Base-by-base conservation (phyloP, 2,888 invertebrate species). In the Lasioglossum marginatum region DNA sequence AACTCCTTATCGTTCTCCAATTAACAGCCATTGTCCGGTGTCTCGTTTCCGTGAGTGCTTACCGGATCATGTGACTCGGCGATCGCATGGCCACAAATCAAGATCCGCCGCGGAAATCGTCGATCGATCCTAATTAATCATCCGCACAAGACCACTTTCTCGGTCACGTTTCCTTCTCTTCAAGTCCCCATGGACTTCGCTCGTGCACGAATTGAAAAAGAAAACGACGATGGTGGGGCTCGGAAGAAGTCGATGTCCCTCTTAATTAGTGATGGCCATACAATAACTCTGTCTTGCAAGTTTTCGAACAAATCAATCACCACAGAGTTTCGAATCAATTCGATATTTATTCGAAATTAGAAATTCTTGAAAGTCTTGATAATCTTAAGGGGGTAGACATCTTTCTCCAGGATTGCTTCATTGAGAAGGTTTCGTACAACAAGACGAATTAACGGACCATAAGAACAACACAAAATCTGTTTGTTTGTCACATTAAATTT, bases 221-320 rank as follows among this genome's bases (percentile, higher is more conserved):
- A 8, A 23, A 23, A 23, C 48, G 23, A 48, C 19, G 48, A 74
- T 45, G 34, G 60, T 31, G 37, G 90, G 91, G 91, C 75, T 77
- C 52, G 14, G 23, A 82, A 89, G 91, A 92, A 92, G 91, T 91
- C 89, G 84, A 87, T 77, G 45, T 12, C n/a, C n/a, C n/a, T n/a
- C n/a, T n/a, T n/a, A n/a, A n/a, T n/a, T 37, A 37, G 37, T 6
- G 37, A 37, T 37, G 37, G 37, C 5, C 37, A 37, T 37, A 5
- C 37, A 37, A 37, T 37, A 37, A 37, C 37, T 37, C 37, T 37
- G 37, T 37, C 37, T 37, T 37, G 37, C 37, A 37, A 37, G 37
- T 37, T 37, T 37, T 37, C 37, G 37, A 37, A 37, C 37, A 37
- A 37, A 37, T 37, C 37, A 37, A 37, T 37, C 37, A 37, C 0